Conservation (phyloP, 2,113 vertebrate genomes). For the Myodes glareolus region DNA sequence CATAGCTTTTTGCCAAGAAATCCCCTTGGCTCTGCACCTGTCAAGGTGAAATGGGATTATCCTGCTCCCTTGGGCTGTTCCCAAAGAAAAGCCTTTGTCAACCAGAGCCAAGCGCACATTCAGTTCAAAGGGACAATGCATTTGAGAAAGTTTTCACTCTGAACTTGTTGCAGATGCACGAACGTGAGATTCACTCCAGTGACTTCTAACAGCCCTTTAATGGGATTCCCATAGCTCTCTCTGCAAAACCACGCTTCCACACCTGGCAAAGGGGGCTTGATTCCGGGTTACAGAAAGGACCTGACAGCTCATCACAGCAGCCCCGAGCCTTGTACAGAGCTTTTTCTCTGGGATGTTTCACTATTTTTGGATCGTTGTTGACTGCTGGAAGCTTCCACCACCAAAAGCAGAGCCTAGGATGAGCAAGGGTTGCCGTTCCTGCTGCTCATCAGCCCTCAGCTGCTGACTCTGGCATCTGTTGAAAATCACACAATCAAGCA, state of each 20-base stretch:
- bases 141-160: not conserved
- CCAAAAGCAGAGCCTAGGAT: not conserved
- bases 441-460: not conserved
- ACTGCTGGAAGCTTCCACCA: not conserved
- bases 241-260: not conserved
- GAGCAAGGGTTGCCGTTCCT: not conserved
- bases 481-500: too few species aligned
- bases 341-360: not conserved
- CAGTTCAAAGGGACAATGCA: not conserved
- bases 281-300: not conserved
- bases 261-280: not conserved
- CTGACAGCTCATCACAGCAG: too few species aligned
- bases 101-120: not conserved
- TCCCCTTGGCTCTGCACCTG: not conserved
- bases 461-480: not conserved
- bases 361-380: not conserved
- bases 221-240: not conserved
- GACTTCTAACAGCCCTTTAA: not conserved
- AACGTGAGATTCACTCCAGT: not conserved
- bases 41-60: not conserved
- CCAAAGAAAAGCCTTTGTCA: not conserved
- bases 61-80: too few species aligned
- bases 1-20: not conserved
- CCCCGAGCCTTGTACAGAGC: not conserved
- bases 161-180: not conserved